phyloP scores from a whole-genome alignment of 1,140 invertebrate genomes.

The Lutraria rhynchaena region DNA sequence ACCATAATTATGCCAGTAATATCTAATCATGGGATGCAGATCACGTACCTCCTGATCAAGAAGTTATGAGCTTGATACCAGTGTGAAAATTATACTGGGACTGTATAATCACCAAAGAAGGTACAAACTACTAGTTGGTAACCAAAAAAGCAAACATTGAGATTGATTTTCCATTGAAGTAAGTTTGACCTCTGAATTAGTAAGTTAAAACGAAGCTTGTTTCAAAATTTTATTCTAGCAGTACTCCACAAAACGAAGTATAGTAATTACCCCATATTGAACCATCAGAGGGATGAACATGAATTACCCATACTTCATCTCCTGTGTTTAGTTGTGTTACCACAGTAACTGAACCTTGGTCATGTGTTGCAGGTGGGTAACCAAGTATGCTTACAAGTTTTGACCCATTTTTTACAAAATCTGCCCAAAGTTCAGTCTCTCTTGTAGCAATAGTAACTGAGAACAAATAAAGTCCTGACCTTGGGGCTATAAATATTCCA shows the following conservation, averaged over 20 bases:
- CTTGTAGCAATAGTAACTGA: neutral
- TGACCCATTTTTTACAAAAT: conserved; percentile 5
- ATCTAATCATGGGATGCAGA: too few species aligned
- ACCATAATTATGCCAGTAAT: too few species aligned
- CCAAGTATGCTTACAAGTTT: neutral
- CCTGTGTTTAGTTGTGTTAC: conserved; percentile 30
- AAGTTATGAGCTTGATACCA: too few species aligned
- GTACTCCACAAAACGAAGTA: conserved; percentile 24
- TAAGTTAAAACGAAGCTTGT: too few species aligned
- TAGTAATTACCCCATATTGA: conserved; percentile 1
- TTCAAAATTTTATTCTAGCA: too few species aligned
- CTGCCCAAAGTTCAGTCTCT: conserved; percentile 1
- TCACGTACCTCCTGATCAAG: too few species aligned
- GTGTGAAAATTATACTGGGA: too few species aligned
- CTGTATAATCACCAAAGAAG: too few species aligned
- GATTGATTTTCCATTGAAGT: too few species aligned
- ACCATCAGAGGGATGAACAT: neutral
- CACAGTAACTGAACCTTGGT: conserved; percentile 45
- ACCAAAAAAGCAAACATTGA: too few species aligned
- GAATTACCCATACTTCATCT: conserved; percentile 40
- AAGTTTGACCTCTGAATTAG: too few species aligned
- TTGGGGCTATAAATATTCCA: conserved; percentile 10
- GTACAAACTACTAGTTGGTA: too few species aligned
- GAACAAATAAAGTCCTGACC: neutral
- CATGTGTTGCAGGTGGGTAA: neutral